Evolutionary conservation across 2,888 invertebrate species (phyloP).

Genomic region (Aplocera efformata): DNA sequence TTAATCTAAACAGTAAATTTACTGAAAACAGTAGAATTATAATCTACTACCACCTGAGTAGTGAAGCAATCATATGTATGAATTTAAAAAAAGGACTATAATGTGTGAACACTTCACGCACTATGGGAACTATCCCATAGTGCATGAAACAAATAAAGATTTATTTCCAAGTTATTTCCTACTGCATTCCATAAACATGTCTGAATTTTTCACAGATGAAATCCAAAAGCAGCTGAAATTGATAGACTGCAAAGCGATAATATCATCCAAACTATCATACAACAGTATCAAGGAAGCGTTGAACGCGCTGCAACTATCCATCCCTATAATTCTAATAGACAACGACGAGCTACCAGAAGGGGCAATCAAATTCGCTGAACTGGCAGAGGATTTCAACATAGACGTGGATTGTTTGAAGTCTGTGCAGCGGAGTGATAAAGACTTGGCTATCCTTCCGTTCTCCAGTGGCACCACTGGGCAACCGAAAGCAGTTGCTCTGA

Average conservation of each 20-base stretch:
- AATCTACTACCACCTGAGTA: too few species aligned
- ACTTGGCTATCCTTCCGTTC: constrained; percentile 86
- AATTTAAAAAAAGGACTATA: too few species aligned
- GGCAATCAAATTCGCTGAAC: constrained; percentile 83
- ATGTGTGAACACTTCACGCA: too few species aligned
- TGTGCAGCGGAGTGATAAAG: constrained; percentile 69
- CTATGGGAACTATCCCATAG: too few species aligned
- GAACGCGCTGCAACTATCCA: constrained; percentile 56
- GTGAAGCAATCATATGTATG: too few species aligned
- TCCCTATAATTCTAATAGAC: constrained; percentile 77
- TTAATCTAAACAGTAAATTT: too few species aligned
- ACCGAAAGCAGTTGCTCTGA: constrained; percentile 86
- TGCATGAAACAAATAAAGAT: too few species aligned
- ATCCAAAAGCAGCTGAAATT: constrained; percentile 82
- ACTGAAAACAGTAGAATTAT: too few species aligned
- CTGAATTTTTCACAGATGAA: constrained; percentile 84
- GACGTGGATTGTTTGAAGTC: constrained; percentile 74
- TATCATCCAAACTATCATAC: constrained; percentile 81
- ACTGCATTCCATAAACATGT: too few species aligned
- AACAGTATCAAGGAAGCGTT: constrained; percentile 70
- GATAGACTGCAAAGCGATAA: constrained; percentile 82
- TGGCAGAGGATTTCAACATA: constrained; percentile 76
- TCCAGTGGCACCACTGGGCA: constrained; percentile 94
- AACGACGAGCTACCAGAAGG: constrained; percentile 73
- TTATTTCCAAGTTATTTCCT: too few species aligned